Percentiles rank a stretch among this genome's conserved stretches.
Evolutionary conservation across 2,888 invertebrate species (phyloP).

Genomic region (Thecophora atra): DNA sequence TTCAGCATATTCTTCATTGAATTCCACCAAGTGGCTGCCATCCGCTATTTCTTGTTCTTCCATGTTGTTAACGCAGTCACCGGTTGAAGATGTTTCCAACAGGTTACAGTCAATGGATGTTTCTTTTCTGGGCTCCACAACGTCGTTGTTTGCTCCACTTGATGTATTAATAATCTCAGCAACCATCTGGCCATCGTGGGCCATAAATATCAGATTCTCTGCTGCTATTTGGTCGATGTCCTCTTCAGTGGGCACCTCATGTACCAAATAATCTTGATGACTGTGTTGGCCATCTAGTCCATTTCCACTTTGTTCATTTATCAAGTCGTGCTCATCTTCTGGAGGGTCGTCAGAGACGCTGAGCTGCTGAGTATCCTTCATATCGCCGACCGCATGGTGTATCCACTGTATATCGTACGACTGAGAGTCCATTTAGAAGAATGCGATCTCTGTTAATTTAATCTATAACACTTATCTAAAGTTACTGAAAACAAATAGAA

Average conservation of each 20-base stretch:
- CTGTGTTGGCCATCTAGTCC: constrained; percentile 10
- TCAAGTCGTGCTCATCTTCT: constrained; percentile 43
- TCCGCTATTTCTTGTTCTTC: constrained; percentile 19
- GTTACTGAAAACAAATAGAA: no score
- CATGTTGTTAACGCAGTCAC: constrained; percentile 42
- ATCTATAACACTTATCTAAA: no score
- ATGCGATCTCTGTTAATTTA: no score
- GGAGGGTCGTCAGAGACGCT: constrained; percentile 47
- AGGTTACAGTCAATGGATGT: constrained; percentile 45
- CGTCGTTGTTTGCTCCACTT: constrained; percentile 53
- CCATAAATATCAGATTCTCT: constrained; percentile 72
- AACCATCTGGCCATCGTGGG: constrained; percentile 68
- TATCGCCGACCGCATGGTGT: constrained; percentile 49
- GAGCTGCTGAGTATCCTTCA: constrained; percentile 47
- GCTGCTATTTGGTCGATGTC: constrained; percentile 72
- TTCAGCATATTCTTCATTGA: constrained; percentile 54
- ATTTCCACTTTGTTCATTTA: constrained; percentile 5
- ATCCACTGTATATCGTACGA: constrained; percentile 61
- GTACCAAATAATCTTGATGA: constrained; percentile 41
- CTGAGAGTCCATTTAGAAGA: constrained; percentile 47
- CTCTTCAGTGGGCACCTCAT: constrained; percentile 47
- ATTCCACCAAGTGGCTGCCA: constrained; percentile 24
- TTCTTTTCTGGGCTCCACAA: constrained; percentile 53
- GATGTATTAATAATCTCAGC: constrained; percentile 54
- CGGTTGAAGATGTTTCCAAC: constrained; percentile 39